Base-by-base conservation (phyloP, 2,888 invertebrate species). In the Caenorhabditis japonica region DNA sequence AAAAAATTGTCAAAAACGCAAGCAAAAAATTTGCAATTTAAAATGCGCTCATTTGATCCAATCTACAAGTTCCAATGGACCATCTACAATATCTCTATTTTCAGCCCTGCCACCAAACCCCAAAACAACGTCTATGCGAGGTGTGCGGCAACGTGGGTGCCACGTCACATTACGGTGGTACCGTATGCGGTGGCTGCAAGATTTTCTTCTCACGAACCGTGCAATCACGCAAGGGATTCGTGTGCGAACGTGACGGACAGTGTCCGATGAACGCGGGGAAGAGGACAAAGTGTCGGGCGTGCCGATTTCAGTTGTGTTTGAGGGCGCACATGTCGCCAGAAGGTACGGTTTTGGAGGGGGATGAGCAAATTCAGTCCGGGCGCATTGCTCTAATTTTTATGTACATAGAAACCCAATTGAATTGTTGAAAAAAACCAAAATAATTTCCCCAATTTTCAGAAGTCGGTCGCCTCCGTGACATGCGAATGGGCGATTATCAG, bases 121-220 rank as follows among this genome's bases (percentile, higher is more conserved):
- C 36, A 8, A 60, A 69, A 53, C 33, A n/a, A 3, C 60, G 53
- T 25, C 43, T 33, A 4, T 71, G 71, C 15, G 51, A 59, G 33
- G 71, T 71, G 17, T 71, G 71, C 17, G 51, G 52, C 4, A 58
- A 68, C 25, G 12, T 33, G 2, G 60, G 60, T 0, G 75, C 75
- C 27, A 68, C 75, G n/a, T 62, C 62, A 0, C 75, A 75, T 19
- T 75, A 75, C 44, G 75, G 75, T 7, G 75, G 75, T 13, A 75
- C 68, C 1, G 75, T 75, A 19, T 75, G 75, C 43, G 76, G 76
- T 4, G 76, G 72, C 34, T 76, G 76, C 41, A 76, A 76, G 36
- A 76, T 76, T 3, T 73, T 73, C 60, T 76, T 76, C 52, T 68
- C 76, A 2, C 52, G 72, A 4, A 64, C 59, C 0, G 69, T 76